A percentile compares a stretch with the other conserved stretches of the same genome.
These are phyloP conservation scores for Petromus typicus DNA, from an alignment of 2,113 vertebrate species.

Conservation along the genomic window DNA sequence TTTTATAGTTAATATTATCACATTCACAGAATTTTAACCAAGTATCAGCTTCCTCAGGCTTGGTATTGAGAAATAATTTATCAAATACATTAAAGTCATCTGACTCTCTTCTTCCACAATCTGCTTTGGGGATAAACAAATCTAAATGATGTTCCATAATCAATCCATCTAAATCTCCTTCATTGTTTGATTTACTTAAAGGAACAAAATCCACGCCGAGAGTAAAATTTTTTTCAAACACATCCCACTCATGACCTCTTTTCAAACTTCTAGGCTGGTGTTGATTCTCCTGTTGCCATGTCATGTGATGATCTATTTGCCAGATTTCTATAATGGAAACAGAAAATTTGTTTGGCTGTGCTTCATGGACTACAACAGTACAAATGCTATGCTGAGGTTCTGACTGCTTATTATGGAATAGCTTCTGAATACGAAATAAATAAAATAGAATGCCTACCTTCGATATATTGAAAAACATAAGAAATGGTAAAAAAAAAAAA, in stretches of 20 bases:
- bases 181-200: constrained; percentile 59
- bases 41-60: constrained; percentile 59
- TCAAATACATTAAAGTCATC: constrained; percentile 62
- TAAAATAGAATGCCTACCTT: background rate
- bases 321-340: constrained; percentile 69
- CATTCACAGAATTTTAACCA: constrained; percentile 69
- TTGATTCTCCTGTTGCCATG: constrained; percentile 50
- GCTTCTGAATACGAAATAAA: background rate
- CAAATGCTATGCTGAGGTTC: background rate
- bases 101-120: constrained; percentile 48
- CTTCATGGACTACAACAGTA: background rate
- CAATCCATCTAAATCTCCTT: constrained; percentile 57
- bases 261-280: constrained; percentile 44
- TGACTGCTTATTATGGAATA: background rate
- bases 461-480: background rate
- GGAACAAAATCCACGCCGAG: constrained; percentile 44
- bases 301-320: constrained; percentile 47
- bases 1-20: constrained; percentile 54
- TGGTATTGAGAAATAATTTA: constrained; percentile 64
- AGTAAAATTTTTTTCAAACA: constrained; percentile 31
- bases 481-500: background rate
- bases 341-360: constrained; percentile 17
- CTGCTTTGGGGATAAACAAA: constrained; percentile 58
- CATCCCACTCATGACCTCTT: constrained; percentile 36
- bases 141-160: constrained; percentile 71